Base-by-base conservation (phyloP, 2,797 vertebrate species). In the Myotis myotis region DNA sequence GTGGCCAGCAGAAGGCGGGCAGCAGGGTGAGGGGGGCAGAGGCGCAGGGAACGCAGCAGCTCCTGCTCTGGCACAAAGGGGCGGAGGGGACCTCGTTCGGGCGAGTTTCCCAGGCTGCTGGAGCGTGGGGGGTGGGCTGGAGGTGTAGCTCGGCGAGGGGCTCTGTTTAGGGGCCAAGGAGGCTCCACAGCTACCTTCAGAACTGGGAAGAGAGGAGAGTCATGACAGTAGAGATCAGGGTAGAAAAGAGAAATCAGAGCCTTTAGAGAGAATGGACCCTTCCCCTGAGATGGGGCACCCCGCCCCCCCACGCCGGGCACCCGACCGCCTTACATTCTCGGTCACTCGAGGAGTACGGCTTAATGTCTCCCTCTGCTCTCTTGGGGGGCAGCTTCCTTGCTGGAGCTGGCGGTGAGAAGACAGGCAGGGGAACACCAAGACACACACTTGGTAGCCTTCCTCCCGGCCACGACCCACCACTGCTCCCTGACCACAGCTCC, bases 331-430 rank as follows among this genome's bases (percentile, higher is more conserved):
- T 98, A 99, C 99, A 99, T 95, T 99, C 99, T 97, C 99, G 98
- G 97, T 99, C 99, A 92, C 98, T 98, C 68, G 99, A 97, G 9
- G 99, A 99, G 95, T 99, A 99, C 0, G 99, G 99, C 71, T 99
- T 99, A 98, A 99, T 99, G 87, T 99, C 99, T 97, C 99, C 99
- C 83, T 99, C 99, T 2, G 98, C 96, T 95, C 99, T 99, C 97
- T 98, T 99, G 82, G 98, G 98, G 95, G 98, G 98, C 96, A 98
- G 97, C 95, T 99, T 99, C 98, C 98, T 98, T 36, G 96, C 95
- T 80, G 97, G 97, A 92, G 97, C 98, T 98, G 94, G 64, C n/a
- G 23, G 60, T 47, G 87, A 89, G 86, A 64, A 91, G 44, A 89
- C 33, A 91, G 60, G 80, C n/a, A 57, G n/a, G 49, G 49, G 36